Evolutionary conservation across 1,140 invertebrate species (phyloP).

Genomic region (Magallana gigas): DNA sequence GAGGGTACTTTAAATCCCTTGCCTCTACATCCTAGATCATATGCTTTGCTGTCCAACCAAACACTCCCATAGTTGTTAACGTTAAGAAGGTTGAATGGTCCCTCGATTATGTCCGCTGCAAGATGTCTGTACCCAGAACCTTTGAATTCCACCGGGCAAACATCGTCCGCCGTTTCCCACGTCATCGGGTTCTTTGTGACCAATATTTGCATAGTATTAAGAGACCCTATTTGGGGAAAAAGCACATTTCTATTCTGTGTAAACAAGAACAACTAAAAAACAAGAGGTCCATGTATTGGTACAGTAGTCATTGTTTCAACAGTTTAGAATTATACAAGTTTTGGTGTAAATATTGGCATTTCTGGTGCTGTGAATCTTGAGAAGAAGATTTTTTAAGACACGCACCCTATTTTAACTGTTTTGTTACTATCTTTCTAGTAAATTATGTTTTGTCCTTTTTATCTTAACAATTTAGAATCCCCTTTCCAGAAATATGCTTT

Average conservation of each 20-base stretch:
- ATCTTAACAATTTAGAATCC: too few species aligned
- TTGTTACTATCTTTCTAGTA: too few species aligned
- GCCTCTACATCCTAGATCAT: conserved; percentile 20
- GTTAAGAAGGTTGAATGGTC: background rate
- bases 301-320: too few species aligned
- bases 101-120: background rate
- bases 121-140: background rate
- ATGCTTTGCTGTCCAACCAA: background rate
- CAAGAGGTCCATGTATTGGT: too few species aligned
- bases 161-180: background rate
- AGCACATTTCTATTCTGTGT: background rate
- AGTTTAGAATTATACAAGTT: too few species aligned
- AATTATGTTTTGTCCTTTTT: too few species aligned
- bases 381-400: too few species aligned
- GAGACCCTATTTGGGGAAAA: background rate
- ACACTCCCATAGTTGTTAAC: background rate
- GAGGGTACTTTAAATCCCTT: background rate
- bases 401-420: too few species aligned
- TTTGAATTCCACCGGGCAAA: background rate
- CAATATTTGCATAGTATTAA: background rate
- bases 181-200: background rate
- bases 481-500: too few species aligned
- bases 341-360: too few species aligned
- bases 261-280: too few species aligned
- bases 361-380: too few species aligned